Percentiles rank a stretch among this genome's conserved stretches.
These are phyloP conservation scores for Peromyscus californicus DNA, from an alignment of 2,113 vertebrate genomes.

Conservation along the genomic window DNA sequence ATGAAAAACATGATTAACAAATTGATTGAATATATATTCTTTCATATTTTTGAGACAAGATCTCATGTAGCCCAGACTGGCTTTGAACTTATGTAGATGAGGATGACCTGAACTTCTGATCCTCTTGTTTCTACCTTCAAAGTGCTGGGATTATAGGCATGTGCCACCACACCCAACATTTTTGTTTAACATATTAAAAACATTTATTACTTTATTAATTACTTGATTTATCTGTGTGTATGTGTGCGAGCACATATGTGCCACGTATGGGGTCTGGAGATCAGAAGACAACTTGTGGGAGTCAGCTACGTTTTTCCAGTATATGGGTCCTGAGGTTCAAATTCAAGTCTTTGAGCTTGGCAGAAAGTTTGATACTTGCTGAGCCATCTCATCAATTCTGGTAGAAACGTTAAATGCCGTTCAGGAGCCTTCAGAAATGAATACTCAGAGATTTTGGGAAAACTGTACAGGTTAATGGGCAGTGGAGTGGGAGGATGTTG, in stretches of 20 bases:
- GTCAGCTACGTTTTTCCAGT: background rate
- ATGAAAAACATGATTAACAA: background rate
- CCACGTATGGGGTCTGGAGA: background rate
- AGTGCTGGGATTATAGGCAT: background rate
- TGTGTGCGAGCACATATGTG: background rate
- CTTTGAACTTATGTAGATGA: background rate
- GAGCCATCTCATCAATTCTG: background rate
- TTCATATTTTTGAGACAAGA: background rate
- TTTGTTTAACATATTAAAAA: background rate
- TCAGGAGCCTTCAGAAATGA: background rate
- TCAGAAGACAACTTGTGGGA: background rate
- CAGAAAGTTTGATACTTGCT: background rate
- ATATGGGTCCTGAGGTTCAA: background rate
- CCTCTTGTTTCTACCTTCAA: background rate
- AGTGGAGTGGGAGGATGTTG: background rate
- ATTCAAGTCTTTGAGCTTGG: background rate
- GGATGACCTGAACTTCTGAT: background rate
- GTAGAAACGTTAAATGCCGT: background rate
- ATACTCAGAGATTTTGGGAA: background rate
- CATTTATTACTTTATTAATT: background rate
- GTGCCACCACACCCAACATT: background rate
- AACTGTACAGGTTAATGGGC: background rate
- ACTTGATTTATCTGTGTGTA: background rate
- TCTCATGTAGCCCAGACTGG: background rate
- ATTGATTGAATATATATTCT: background rate